Percentiles rank a stretch among this genome's conserved stretches.
Evolutionary conservation across 2,797 vertebrate genomes (phyloP).

Genomic region (Pelobates cultripes): DNA sequence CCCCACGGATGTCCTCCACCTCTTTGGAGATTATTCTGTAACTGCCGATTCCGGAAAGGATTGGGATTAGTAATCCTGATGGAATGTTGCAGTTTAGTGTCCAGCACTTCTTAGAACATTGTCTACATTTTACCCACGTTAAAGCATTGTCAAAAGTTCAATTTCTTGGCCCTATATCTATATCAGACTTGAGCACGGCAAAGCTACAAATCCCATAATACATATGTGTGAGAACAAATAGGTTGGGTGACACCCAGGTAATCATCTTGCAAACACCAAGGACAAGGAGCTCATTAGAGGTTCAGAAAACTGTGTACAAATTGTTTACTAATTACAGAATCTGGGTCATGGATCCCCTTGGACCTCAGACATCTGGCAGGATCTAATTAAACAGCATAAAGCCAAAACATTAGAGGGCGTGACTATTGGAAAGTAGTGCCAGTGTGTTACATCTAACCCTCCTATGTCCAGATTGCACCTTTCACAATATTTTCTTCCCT

Average conservation of each 20-base stretch:
- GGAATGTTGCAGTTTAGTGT: background rate
- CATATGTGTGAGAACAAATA: background rate
- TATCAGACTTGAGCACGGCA: background rate
- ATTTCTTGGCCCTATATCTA: background rate
- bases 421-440: slow-evolving; percentile 9
- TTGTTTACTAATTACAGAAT: slow-evolving; percentile 57
- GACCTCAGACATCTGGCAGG: slow-evolving; percentile 51
- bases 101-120: background rate
- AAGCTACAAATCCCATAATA: slow-evolving; percentile 4
- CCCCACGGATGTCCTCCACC: background rate
- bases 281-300: slow-evolving; percentile 47
- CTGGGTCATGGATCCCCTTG: slow-evolving; percentile 53
- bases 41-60: background rate
- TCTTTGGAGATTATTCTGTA: background rate
- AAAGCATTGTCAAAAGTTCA: background rate
- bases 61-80: background rate
- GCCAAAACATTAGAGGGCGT: slow-evolving; percentile 36
- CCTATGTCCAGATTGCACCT: background rate
- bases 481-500: background rate
- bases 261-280: slow-evolving; percentile 52
- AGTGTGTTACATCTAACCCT: slow-evolving; percentile 8
- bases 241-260: slow-evolving; percentile 38
- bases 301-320: slow-evolving; percentile 53
- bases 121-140: background rate
- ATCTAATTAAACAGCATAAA: slow-evolving; percentile 52